These are phyloP conservation scores for Trichacis sp. DNA, from an alignment of 2,888 invertebrate species.

Conservation along the genomic window DNA sequence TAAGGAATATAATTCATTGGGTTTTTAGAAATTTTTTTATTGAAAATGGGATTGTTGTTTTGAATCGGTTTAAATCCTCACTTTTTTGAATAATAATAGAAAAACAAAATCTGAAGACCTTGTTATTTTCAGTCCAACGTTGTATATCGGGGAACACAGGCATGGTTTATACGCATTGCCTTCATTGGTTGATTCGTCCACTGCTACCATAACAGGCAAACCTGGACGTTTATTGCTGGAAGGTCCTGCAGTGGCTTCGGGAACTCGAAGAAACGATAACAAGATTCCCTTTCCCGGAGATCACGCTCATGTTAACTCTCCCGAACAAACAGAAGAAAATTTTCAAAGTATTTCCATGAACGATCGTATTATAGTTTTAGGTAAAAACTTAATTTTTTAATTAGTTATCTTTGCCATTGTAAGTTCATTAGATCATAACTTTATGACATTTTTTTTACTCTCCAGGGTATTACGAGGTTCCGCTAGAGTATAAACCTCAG, in stretches of 20 bases:
- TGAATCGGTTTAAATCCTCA: too few relatives aligned
- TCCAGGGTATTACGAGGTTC: constrained; percentile 61
- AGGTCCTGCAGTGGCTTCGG: constrained; percentile 73
- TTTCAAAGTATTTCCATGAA: constrained; percentile 49
- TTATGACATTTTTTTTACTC: too few relatives aligned
- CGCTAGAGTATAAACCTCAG: constrained; percentile 60
- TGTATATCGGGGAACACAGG: constrained; percentile 91
- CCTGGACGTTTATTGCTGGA: constrained; percentile 79
- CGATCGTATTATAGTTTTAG: constrained; percentile 54
- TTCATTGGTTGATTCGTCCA: constrained; percentile 90
- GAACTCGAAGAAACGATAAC: constrained; percentile 54
- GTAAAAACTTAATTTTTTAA: too few relatives aligned
- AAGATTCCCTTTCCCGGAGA: constrained; percentile 49
- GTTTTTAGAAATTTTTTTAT: too few relatives aligned
- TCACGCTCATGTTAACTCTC: constrained; percentile 46
- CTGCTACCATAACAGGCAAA: constrained; percentile 83
- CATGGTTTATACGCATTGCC: constrained; percentile 93
- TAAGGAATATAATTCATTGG: too few relatives aligned
- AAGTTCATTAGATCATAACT: too few relatives aligned
- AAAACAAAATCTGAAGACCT: too few relatives aligned
- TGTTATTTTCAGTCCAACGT: constrained; percentile 77
- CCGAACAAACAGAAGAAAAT: constrained; percentile 47
- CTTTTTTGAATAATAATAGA: too few relatives aligned
- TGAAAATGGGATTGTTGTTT: too few relatives aligned
- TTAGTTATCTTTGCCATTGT: too few relatives aligned